Evolutionary conservation across 2,797 vertebrate species (phyloP).

Genomic region (Xenopus petersii): DNA sequence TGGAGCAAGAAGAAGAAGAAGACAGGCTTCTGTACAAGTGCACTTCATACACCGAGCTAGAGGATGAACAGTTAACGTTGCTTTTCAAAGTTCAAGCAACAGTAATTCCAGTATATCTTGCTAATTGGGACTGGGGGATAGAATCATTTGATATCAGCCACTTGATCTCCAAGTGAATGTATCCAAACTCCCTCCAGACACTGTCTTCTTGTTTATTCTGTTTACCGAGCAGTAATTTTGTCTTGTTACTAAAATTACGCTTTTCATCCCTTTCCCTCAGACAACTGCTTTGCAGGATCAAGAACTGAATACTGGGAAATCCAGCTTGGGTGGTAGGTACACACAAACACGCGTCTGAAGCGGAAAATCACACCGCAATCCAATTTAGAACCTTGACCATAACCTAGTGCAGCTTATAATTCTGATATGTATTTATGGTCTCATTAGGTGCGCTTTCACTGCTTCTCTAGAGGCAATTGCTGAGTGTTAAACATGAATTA

Average conservation of each 20-base stretch:
- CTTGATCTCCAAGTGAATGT: slow-evolving; percentile 29
- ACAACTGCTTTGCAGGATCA: slow-evolving; percentile 21
- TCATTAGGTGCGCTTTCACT: not conserved
- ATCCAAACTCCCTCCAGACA: slow-evolving; percentile 26
- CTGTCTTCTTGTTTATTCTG: slow-evolving; percentile 30
- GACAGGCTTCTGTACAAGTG: too few relatives aligned
- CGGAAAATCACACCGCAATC: slow-evolving; percentile 28
- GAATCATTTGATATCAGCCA: slow-evolving; percentile 28
- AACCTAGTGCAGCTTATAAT: slow-evolving; percentile 23
- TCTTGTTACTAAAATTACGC: slow-evolving; percentile 9
- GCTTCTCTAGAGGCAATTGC: too few relatives aligned
- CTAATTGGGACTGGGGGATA: slow-evolving; percentile 29
- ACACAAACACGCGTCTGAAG: slow-evolving; percentile 11
- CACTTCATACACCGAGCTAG: not conserved
- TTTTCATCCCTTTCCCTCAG: slow-evolving; percentile 4
- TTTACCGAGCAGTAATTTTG: slow-evolving; percentile 27
- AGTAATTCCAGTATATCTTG: slow-evolving; percentile 18
- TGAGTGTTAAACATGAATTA: too few relatives aligned
- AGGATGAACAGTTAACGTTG: not conserved
- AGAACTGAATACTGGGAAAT: slow-evolving; percentile 15
- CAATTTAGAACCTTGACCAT: slow-evolving; percentile 27
- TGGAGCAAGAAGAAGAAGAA: too few relatives aligned
- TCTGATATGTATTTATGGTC: slow-evolving; percentile 34
- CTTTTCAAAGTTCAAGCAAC: not conserved
- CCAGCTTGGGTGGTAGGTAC: slow-evolving; percentile 15